These are phyloP conservation scores for Neolamprologus modestus DNA, from an alignment of 2,113 vertebrate genomes.

Conservation along the genomic window DNA sequence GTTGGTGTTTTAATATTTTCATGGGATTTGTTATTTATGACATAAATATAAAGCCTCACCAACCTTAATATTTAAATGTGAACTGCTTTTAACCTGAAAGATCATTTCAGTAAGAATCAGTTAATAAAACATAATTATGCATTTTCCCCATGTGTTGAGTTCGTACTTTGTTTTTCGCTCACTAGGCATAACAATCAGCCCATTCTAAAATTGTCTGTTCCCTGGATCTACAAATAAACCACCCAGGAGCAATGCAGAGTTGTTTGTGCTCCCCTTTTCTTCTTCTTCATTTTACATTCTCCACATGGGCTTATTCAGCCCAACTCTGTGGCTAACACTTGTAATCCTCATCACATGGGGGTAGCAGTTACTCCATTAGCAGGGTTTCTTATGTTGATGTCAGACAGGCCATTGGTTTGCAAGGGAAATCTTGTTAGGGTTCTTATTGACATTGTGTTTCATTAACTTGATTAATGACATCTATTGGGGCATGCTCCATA, in stretches of 20 bases:
- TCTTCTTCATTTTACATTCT: constrained; percentile 28
- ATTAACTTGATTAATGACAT: constrained; percentile 69
- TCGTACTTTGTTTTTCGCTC: neutral
- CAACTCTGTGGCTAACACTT: constrained; percentile 31
- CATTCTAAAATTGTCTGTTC: neutral
- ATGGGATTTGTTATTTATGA: neutral
- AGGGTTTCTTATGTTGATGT: constrained; percentile 56
- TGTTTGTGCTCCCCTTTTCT: neutral
- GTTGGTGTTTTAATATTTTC: neutral
- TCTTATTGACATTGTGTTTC: constrained; percentile 66
- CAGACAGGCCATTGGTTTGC: constrained; percentile 44
- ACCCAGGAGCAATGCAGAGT: constrained; percentile 13
- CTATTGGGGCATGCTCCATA: constrained; percentile 49
- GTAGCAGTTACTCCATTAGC: constrained; percentile 47
- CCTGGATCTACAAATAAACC: constrained; percentile 32
- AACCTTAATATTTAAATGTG: neutral
- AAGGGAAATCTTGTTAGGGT: constrained; percentile 54
- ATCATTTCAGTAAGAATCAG: neutral
- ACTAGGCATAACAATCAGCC: neutral
- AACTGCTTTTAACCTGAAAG: neutral
- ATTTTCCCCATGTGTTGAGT: neutral
- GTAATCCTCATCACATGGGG: constrained; percentile 45
- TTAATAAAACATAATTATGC: neutral
- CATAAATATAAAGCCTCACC: neutral
- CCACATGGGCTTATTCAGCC: constrained; percentile 25